A percentile compares a stretch with the other conserved stretches of the same genome.
Evolutionary conservation across 2,113 vertebrate species (phyloP).

Genomic region (Boleophthalmus pectinirostris): DNA sequence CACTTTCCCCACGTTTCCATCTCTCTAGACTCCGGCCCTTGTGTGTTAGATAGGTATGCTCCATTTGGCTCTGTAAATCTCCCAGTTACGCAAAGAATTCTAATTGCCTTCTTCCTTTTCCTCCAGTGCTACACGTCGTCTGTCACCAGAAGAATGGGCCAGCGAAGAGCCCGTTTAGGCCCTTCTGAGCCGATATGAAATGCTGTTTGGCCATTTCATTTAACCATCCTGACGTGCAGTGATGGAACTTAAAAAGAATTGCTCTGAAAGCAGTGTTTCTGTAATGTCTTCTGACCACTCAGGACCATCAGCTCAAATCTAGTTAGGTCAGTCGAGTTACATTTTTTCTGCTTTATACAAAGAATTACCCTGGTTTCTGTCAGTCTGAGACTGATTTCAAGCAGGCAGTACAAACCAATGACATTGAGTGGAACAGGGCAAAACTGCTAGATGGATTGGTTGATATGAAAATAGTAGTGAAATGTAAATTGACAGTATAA

Average conservation of each 20-base stretch:
- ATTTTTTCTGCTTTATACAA: neutral
- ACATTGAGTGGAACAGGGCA: neutral
- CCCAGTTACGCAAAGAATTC: constrained; percentile 69
- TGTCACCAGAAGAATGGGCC: constrained; percentile 24
- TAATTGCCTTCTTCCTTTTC: constrained; percentile 74
- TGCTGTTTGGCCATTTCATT: constrained; percentile 22
- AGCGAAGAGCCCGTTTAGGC: constrained; percentile 12
- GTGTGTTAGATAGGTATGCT: constrained; percentile 70
- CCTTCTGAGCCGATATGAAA: constrained; percentile 17
- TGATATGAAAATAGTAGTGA: neutral
- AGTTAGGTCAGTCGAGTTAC: neutral
- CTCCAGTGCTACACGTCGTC: constrained; percentile 28
- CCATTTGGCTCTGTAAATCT: constrained; percentile 73
- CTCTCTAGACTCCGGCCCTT: constrained; percentile 25
- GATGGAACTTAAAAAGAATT: constrained; percentile 10
- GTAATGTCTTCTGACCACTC: neutral
- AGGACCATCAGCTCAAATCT: constrained; percentile 5
- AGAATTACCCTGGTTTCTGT: neutral
- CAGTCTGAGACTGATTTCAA: neutral
- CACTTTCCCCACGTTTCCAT: constrained; percentile 40
- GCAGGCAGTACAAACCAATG: neutral
- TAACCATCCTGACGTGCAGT: neutral
- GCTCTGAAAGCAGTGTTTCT: neutral
- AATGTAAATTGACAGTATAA: too few species aligned
- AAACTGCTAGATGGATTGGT: neutral